phyloP scores from a whole-genome alignment of 1,140 invertebrate species.

The Helicorthomorpha holstii region DNA sequence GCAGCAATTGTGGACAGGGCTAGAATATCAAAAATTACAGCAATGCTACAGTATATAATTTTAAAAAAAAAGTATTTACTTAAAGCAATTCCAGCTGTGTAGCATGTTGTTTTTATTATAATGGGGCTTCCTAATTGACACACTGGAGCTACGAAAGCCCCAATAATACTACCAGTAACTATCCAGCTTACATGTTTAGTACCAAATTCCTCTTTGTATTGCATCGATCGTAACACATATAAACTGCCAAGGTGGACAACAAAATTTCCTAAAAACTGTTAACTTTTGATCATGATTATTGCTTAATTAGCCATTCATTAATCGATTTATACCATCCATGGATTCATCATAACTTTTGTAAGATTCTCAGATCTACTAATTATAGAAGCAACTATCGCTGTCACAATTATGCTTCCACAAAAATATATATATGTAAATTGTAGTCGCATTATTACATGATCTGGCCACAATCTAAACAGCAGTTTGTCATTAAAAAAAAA shows the following conservation, averaged over 20 bases:
- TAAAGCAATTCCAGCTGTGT: conserved; percentile 85
- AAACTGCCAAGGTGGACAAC: conserved; percentile 79
- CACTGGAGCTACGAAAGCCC: conserved; percentile 78
- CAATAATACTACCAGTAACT: conserved; percentile 70
- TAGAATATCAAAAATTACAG: conserved; percentile 1
- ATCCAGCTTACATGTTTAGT: conserved; percentile 87
- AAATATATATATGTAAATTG: conserved; percentile 84
- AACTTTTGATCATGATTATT: too few relatives aligned
- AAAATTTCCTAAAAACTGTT: too few relatives aligned
- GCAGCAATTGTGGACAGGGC: conserved; percentile 69
- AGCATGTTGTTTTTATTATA: conserved; percentile 73
- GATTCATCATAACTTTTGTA: conserved; percentile 51
- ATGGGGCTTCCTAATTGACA: conserved; percentile 80
- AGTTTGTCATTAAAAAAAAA: not conserved
- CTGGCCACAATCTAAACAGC: conserved; percentile 69
- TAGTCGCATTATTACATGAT: conserved; percentile 80
- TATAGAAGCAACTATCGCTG: conserved; percentile 60
- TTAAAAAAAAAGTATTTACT: conserved; percentile 28
- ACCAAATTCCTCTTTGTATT: conserved; percentile 66
- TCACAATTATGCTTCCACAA: conserved; percentile 63
- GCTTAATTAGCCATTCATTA: conserved; percentile 52
- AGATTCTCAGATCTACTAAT: conserved; percentile 61
- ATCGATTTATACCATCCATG: conserved; percentile 34
- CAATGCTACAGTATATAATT: not conserved
- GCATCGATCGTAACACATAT: conserved; percentile 53